These are phyloP conservation scores for Tyrophagus putrescentiae DNA, from an alignment of 1,140 invertebrate species.

Conservation along the genomic window DNA sequence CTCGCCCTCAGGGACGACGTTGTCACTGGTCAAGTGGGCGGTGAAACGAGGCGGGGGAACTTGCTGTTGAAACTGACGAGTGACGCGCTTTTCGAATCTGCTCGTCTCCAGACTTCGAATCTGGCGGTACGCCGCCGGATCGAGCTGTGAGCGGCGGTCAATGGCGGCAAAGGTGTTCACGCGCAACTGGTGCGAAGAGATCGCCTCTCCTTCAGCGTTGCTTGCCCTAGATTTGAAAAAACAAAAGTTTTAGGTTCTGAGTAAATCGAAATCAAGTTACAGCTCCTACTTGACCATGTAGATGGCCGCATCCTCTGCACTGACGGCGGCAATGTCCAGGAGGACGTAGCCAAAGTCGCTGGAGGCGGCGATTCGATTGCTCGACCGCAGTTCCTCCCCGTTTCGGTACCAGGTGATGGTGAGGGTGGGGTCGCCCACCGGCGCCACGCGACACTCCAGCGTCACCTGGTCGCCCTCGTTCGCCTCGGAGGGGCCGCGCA, in stretches of 20 bases:
- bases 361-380: slow-evolving; percentile 49
- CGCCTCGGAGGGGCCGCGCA: slow-evolving; percentile 62
- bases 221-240: slow-evolving; percentile 43
- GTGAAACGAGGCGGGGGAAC: slow-evolving; percentile 70
- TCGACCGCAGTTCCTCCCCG: slow-evolving; percentile 45
- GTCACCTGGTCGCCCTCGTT: slow-evolving; percentile 75
- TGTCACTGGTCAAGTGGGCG: slow-evolving; percentile 66
- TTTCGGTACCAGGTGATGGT: slow-evolving; percentile 95
- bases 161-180: neutral
- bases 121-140: neutral
- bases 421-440: slow-evolving; percentile 87
- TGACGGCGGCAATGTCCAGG: slow-evolving; percentile 41
- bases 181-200: slow-evolving; percentile 4
- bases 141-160: neutral
- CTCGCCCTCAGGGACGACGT: slow-evolving; percentile 64
- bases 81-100: slow-evolving; percentile 39
- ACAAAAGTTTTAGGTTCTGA: too few species aligned
- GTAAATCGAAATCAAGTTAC: too few species aligned
- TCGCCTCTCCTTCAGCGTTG: slow-evolving; percentile 39
- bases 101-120: slow-evolving; percentile 70
- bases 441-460: slow-evolving; percentile 48
- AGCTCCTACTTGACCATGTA: too few species aligned
- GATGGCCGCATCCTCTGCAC: slow-evolving; percentile 42
- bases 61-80: too few species aligned
- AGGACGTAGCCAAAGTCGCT: slow-evolving; percentile 44